phyloP scores from a whole-genome alignment of 2,113 vertebrate genomes.

The Odocoileus hemionus region DNA sequence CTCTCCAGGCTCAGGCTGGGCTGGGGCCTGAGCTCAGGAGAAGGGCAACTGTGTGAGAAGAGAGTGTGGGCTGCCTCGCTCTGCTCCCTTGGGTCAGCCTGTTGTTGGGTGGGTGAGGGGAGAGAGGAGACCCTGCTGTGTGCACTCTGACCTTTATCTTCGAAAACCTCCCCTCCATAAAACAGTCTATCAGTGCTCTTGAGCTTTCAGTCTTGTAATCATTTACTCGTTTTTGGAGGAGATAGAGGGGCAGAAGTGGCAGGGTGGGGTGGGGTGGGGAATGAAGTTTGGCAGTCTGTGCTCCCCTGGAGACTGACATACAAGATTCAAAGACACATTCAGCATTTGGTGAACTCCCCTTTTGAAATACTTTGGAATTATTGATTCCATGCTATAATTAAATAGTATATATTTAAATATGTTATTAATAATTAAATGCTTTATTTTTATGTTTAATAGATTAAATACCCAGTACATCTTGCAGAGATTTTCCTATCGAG shows the following conservation, averaged over 20 bases:
- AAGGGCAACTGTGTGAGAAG: not conserved
- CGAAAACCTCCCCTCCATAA: not conserved
- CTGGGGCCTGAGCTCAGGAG: not conserved
- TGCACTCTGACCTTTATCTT: not conserved
- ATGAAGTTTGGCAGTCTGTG: not conserved
- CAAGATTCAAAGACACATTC: slow-evolving; percentile 1
- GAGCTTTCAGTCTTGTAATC: not conserved
- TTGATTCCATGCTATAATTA: slow-evolving; percentile 32
- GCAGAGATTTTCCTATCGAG: not conserved
- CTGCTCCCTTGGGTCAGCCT: not conserved
- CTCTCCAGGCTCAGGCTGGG: not conserved
- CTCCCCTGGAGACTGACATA: not conserved
- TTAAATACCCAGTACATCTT: not conserved
- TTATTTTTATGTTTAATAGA: slow-evolving; percentile 21
- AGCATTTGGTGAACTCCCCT: not conserved
- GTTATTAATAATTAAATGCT: slow-evolving; percentile 28
- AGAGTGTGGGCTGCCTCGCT: not conserved
- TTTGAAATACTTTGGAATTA: slow-evolving; percentile 38
- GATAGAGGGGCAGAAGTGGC: rapidly evolving
- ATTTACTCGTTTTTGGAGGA: slow-evolving; percentile 3
- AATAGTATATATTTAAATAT: slow-evolving; percentile 41
- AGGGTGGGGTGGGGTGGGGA: not conserved
- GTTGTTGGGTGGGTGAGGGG: not conserved
- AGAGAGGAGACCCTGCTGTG: not conserved
- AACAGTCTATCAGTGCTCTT: not conserved